Evolutionary conservation across 2,113 vertebrate species (phyloP).

Genomic region (Emydura subglobosa): DNA sequence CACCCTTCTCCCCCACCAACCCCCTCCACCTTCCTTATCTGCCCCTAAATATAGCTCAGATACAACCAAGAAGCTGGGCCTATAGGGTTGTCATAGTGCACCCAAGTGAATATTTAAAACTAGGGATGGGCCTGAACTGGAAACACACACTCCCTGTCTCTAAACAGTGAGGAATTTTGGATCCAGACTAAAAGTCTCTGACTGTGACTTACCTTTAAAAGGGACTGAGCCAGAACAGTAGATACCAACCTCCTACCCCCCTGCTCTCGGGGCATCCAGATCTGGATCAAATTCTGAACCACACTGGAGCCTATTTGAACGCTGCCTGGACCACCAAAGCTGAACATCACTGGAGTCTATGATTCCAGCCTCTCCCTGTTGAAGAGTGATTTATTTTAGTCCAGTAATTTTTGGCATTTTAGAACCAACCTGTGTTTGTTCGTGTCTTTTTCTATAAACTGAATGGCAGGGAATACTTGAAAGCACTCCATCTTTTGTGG

Average conservation of each 20-base stretch:
- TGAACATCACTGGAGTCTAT: not conserved
- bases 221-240: not conserved
- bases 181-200: slow-evolving; percentile 30
- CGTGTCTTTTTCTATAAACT: slow-evolving; percentile 31
- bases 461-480: slow-evolving; percentile 10
- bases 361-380: not conserved
- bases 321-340: not conserved
- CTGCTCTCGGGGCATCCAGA: not conserved
- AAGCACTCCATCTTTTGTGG: not conserved
- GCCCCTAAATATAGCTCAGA: slow-evolving; percentile 35
- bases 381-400: not conserved
- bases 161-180: not conserved
- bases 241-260: not conserved
- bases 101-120: not conserved
- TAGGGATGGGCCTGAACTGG: not conserved
- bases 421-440: slow-evolving; percentile 9
- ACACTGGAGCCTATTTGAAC: not conserved
- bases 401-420: not conserved
- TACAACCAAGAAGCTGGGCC: slow-evolving; percentile 9
- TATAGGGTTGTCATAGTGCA: not conserved
- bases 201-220: slow-evolving; percentile 16
- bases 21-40: slow-evolving; percentile 27
- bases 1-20: not conserved
- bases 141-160: not conserved
- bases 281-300: not conserved